Evolutionary conservation across 2,113 vertebrate genomes (phyloP), one percentile per base, ranked within the genome.

Genomic region (Tautogolabrus adspersus): DNA sequence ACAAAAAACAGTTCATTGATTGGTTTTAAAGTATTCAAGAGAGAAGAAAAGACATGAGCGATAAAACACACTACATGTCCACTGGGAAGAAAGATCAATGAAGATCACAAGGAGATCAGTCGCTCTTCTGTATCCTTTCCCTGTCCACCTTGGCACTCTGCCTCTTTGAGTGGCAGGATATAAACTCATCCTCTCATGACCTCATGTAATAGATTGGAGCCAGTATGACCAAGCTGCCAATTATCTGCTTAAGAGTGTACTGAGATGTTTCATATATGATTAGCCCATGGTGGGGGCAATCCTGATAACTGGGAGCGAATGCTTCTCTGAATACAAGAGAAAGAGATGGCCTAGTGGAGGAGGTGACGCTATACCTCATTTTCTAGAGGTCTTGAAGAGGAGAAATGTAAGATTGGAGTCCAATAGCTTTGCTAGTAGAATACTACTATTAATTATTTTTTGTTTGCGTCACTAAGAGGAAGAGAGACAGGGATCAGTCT

Each of bases 21-120:
- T 34, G n/a, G 42, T 66, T 57, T 61, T 12, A 22, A 60, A 62
- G 10, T 40, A 55, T 40, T 26, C 38, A 10, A 57, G 38, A 79
- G 19, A 47, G 22, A 73, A 66, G 47, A 54, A 61, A 69, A 61
- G 49, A 70, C 12, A 21, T 56, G 23, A 65, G 26, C 19, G 49
- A 52, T 52, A 21, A n/a, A 52, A 52, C 19, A 52, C 19, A 10
- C 2, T 37, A 44, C 23, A 51, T 40, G 10, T 46, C 62, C 37
- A 23, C 15, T 18, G 23, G 54, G 61, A 64, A 34, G 57, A n/a
- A 18, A 44, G 26, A 82, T 87, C 81, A 46, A 66, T 82, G 52
- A 52, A 15, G 69, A 80, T 76, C 67, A 59, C 64, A 60, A 9
- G 6, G 22, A 75, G 63, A 57, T 75, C 66, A 18, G 30, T 40